A percentile compares a stretch with the other conserved stretches of the same genome.
Evolutionary conservation across 2,113 vertebrate genomes (phyloP).

Genomic region (Tachysurus fulvidraco): DNA sequence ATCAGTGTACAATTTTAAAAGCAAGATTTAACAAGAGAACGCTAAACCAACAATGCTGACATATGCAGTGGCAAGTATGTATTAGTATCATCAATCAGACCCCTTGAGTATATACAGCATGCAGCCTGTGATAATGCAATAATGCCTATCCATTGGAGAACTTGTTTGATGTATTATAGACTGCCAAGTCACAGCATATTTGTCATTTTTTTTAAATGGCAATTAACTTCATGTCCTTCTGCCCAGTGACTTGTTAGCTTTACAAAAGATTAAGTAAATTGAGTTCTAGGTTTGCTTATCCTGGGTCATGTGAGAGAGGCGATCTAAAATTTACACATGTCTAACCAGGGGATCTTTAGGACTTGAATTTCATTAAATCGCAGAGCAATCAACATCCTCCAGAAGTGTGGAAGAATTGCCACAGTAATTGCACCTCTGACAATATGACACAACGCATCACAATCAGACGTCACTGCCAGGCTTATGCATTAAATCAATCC

Average conservation of each 20-base stretch:
- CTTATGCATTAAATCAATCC: conserved; percentile 43
- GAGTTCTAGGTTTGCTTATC: not conserved
- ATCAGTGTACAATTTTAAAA: not conserved
- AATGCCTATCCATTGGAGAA: not conserved
- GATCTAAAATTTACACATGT: conserved; percentile 32
- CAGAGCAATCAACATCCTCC: conserved; percentile 38
- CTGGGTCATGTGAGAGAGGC: conserved; percentile 18
- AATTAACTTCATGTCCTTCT: not conserved
- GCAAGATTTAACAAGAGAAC: not conserved
- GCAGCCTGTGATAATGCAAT: not conserved
- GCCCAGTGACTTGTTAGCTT: not conserved
- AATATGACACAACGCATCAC: conserved; percentile 54
- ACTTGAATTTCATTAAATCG: conserved; percentile 43
- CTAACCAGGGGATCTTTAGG: conserved; percentile 26
- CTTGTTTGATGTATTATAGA: conserved; percentile 7
- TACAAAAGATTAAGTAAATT: conserved; percentile 2
- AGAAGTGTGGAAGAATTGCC: conserved; percentile 23
- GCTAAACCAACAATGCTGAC: not conserved
- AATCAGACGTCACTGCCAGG: conserved; percentile 40
- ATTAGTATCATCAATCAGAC: not conserved
- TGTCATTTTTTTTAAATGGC: not conserved
- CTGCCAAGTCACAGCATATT: not conserved
- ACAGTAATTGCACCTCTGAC: conserved; percentile 52
- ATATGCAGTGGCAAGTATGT: not conserved
- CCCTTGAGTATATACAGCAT: not conserved